Base-by-base conservation (phyloP, 1,140 invertebrate species). In the Hylaeus anthracinus region DNA sequence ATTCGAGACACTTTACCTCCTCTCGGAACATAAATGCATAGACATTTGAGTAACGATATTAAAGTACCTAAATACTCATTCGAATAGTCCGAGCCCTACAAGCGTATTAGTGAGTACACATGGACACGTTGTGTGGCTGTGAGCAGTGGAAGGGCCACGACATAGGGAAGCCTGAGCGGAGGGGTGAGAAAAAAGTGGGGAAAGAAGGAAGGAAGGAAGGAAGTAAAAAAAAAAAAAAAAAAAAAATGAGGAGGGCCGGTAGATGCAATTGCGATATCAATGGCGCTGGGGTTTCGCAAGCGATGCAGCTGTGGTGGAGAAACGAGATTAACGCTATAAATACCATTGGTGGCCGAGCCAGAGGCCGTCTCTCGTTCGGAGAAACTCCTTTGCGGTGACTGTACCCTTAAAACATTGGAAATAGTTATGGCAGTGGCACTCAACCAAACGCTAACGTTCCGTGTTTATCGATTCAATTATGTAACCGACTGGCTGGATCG, bases 271-370 rank as follows among this genome's bases (percentile, higher is more conserved):
- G 82, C 82, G 84, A 86, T 90, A 90, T 90, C 86, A 90, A 88
- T 89, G 84, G 87, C 80, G 72, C 63, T 81, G 69, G 72, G 79
- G 87, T 88, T 90, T 89, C 73, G 88, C 88, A 83, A 88, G 74
- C 88, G 90, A 88, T 91, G 90, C 89, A 90, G 91, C 91, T 91
- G 90, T 88, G 87, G 79, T 85, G 72, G 81, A 84, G 87, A 90
- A 92, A 91, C 90, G 87, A 91, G 90, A 92, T 92, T 92, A 92
- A 92, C 90, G 88, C 90, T 92, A 92, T 91, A 92, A 92, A 92
- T 92, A 92, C 88, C 86, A 77, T 82, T 84, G 70, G 53, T 69
- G 81, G 79, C 66, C 72, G 80, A 73, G 74, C 43, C 55, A 75
- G 60, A 51, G 79, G 9, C 64, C 45, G 67, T 78, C 67, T 64